Percentiles rank a stretch among this genome's conserved stretches.
Conservation (phyloP, 2,888 invertebrate genomes). For the Sinohyriopsis cumingii region DNA sequence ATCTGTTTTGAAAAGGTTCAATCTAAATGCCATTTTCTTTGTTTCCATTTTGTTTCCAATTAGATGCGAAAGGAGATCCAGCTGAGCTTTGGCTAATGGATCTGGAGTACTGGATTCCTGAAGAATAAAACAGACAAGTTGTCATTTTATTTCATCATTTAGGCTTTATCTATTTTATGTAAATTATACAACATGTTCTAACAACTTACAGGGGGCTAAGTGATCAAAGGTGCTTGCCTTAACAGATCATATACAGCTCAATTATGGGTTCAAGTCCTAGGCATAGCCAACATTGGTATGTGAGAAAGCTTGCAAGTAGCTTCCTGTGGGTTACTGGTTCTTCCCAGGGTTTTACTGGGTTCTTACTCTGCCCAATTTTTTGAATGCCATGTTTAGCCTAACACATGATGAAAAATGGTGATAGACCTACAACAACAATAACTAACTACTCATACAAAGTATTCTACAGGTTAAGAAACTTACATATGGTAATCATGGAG, state of each 20-base stretch:
- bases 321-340: too few species aligned
- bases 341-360: too few species aligned
- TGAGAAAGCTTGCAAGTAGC: too few species aligned
- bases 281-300: too few species aligned
- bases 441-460: background rate
- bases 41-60: conserved; percentile 57
- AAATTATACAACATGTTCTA: background rate
- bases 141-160: background rate
- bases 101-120: conserved; percentile 64
- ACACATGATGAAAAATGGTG: too few species aligned
- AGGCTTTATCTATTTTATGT: background rate
- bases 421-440: too few species aligned
- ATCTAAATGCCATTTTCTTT: conserved; percentile 59
- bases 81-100: conserved; percentile 69
- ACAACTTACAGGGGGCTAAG: background rate
- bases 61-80: conserved; percentile 68
- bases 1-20: conserved; percentile 66
- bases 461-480: background rate
- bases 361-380: too few species aligned
- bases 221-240: background rate
- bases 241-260: background rate
- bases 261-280: too few species aligned
- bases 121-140: conserved; percentile 8
- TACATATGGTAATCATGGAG: background rate
- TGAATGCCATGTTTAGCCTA: too few species aligned